Percentiles rank a stretch among this genome's conserved stretches.
Evolutionary conservation across 2,113 vertebrate genomes (phyloP).

Genomic region (Gorsachius goisagi): DNA sequence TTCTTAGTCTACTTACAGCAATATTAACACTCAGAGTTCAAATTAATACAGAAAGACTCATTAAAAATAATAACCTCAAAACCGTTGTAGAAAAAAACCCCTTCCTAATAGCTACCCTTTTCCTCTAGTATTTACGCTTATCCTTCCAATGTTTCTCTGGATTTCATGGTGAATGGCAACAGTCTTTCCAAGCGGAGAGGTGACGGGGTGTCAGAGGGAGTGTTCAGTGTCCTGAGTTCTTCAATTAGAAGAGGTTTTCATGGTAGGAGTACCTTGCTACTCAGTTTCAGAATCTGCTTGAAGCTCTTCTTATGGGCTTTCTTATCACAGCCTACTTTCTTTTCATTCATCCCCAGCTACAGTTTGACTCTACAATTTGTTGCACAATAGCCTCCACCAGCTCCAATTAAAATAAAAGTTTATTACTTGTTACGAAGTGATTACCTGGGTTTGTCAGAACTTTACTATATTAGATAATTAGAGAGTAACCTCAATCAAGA

Average conservation of each 20-base stretch:
- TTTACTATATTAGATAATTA: neutral
- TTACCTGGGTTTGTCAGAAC: neutral
- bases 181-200: neutral
- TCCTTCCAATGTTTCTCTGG: neutral
- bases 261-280: neutral
- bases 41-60: neutral
- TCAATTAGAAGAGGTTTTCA: neutral
- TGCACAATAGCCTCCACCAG: neutral
- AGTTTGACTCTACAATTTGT: neutral
- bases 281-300: neutral
- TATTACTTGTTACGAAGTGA: neutral
- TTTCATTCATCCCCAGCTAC: neutral
- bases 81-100: neutral
- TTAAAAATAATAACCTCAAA: neutral
- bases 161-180: neutral
- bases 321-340: neutral
- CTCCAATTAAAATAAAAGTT: neutral
- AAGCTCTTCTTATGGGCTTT: neutral
- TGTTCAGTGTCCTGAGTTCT: neutral
- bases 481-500: neutral
- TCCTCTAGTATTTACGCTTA: neutral
- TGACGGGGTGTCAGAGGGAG: neutral
- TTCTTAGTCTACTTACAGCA: neutral
- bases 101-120: neutral
- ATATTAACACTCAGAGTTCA: neutral